Conservation (phyloP, 2,113 vertebrate species). For the Nannospalax galili region DNA sequence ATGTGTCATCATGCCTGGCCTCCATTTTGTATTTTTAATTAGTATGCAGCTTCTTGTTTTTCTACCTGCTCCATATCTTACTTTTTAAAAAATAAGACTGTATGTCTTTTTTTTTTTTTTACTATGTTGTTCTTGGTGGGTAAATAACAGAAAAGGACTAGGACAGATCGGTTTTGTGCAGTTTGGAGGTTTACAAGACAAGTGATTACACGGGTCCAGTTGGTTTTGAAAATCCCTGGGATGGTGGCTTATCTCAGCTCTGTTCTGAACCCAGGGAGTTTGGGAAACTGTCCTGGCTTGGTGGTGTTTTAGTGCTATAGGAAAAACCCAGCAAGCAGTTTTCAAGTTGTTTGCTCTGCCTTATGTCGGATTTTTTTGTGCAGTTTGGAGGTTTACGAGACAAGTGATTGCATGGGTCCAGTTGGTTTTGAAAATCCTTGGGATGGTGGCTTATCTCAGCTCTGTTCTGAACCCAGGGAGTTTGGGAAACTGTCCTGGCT, state of each 20-base stretch:
- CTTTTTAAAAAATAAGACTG: not conserved
- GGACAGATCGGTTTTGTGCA: not conserved
- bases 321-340: not conserved
- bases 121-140: conserved; percentile 26
- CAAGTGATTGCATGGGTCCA: not conserved
- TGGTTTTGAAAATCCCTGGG: not conserved
- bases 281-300: not conserved
- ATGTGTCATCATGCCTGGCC: too few species aligned
- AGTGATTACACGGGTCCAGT: not conserved
- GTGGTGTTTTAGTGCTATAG: not conserved
- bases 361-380: not conserved
- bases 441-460: not conserved
- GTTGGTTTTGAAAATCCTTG: not conserved
- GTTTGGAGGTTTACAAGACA: not conserved
- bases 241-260: not conserved
- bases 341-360: not conserved
- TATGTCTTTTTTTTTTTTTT: conserved; percentile 25
- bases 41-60: conserved; percentile 29
- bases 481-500: not conserved
- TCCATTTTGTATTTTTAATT: too few species aligned
- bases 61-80: not conserved
- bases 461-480: not conserved
- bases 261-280: not conserved
- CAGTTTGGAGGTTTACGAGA: not conserved
- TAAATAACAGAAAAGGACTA: not conserved